These are phyloP conservation scores for Phalanger gymnotis DNA, from an alignment of 2,797 vertebrate genomes.

Conservation along the genomic window DNA sequence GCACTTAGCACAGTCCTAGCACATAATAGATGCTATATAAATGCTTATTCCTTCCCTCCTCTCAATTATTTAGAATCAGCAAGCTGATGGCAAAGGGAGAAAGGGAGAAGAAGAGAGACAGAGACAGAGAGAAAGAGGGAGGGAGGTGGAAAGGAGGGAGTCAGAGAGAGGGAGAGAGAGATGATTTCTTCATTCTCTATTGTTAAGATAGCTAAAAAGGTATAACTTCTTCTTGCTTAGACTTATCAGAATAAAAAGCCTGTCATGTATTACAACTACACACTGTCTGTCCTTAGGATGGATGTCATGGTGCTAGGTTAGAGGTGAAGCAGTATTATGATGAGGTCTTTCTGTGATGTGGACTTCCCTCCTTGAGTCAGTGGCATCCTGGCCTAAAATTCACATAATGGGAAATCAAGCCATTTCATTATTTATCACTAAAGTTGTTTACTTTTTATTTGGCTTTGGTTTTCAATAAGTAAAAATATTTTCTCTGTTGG, in stretches of 20 bases:
- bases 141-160: neutral
- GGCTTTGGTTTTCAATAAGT: conserved; percentile 28
- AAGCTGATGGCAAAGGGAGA: neutral
- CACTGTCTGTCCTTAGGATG: neutral
- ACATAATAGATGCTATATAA: neutral
- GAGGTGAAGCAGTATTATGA: neutral
- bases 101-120: neutral
- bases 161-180: no score
- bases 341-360: neutral
- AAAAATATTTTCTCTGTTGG: neutral
- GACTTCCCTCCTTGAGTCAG: conserved; percentile 7
- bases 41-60: conserved; percentile 9
- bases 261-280: neutral
- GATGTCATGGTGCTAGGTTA: neutral
- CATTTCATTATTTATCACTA: conserved; percentile 1
- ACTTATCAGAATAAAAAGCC: neutral
- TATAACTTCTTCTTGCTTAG: neutral
- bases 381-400: neutral
- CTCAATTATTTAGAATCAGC: conserved; percentile 2
- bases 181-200: neutral
- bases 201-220: neutral
- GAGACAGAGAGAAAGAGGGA: neutral
- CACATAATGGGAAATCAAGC: neutral
- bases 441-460: conserved; percentile 14
- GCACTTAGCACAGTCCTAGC: neutral